Evolutionary conservation across 30 jellyfish, hydroid and myxozoan genomes (phyloP), one percentile per base, ranked within the genome.

Genomic region (Cassiopea xamachana): DNA sequence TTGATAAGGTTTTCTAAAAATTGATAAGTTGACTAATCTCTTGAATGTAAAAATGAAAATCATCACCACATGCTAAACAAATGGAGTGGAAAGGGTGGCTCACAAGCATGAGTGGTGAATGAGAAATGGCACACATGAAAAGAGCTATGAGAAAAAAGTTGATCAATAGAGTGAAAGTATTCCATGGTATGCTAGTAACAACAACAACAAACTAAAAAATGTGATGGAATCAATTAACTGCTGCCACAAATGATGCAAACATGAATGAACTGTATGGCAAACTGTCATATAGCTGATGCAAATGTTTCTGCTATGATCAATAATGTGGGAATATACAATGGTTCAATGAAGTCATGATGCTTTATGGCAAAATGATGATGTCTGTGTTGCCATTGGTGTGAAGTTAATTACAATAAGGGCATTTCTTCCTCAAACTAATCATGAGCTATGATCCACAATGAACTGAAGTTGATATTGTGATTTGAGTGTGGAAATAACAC

Each of bases 321-420:
- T 27, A 9, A 9, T n/a, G 47, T 12, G 58, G 27, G 15, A 1
- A 27, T 18, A 71, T 16, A 39, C 55, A 43, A 18, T 19, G 55
- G 27, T 14, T 14, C 55, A 16, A 71, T 71, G 80, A 71, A 71
- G 80, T 39, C 55, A 71, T 71, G 80, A 19, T 19, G 50, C 55
- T 71, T 1, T 71, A 71, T 71, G 80, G 80, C 80, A 71, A 71
- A 71, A 71, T 71, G 80, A 43, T 4, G 39, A 43, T 71, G 80
- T 71, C 80, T 71, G 51, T 71, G 51, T 16, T 71, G 80, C 80
- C 80, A 71, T 71, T 12, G 80, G 51, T 71, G 55, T 71, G 80
- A 71, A 8, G 55, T 43, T 71, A 55, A 71, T 7, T 17, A 43
- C n/a, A 17, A 27, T 8, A 8, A 55, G 80, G 3, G 51, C 27